A percentile compares a stretch with the other conserved stretches of the same genome.
Conservation (phyloP, 2,888 invertebrate genomes). For the Epirrita christyi region DNA sequence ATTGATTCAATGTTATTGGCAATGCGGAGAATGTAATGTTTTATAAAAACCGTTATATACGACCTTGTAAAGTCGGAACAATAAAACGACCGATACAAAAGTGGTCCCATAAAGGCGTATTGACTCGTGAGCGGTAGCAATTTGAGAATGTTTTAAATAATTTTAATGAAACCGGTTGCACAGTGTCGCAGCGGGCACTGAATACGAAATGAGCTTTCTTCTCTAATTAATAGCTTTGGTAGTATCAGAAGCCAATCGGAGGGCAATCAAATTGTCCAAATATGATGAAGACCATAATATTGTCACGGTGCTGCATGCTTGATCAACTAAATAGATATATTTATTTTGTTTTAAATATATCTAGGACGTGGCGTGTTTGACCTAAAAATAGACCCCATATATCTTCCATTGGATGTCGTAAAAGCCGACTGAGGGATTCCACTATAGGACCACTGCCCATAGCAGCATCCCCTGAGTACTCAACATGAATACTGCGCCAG, state of each 20-base stretch:
- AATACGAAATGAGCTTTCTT: slow-evolving; percentile 69
- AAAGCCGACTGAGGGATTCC: too few species aligned
- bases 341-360: too few species aligned
- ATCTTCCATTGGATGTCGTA: too few species aligned
- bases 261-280: slow-evolving; percentile 66
- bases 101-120: slow-evolving; percentile 47
- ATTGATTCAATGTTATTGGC: slow-evolving; percentile 24
- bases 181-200: slow-evolving; percentile 55
- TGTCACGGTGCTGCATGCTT: slow-evolving; percentile 32
- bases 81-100: slow-evolving; percentile 43
- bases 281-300: slow-evolving; percentile 58
- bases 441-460: too few species aligned
- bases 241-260: slow-evolving; percentile 44
- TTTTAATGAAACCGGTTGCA: slow-evolving; percentile 53
- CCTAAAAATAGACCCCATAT: too few species aligned
- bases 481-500: too few species aligned
- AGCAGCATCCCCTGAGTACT: too few species aligned
- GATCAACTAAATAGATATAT: neutral
- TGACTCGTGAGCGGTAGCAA: slow-evolving; percentile 53
- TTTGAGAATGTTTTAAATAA: slow-evolving; percentile 56
- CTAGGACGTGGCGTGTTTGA: too few species aligned
- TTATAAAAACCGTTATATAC: slow-evolving; percentile 35
- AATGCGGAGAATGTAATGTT: slow-evolving; percentile 17
- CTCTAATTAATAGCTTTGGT: slow-evolving; percentile 57
- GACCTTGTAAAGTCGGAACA: slow-evolving; percentile 39